Evolutionary conservation across 1,140 invertebrate genomes (phyloP).

Genomic region (Macrocentrus cingulum): DNA sequence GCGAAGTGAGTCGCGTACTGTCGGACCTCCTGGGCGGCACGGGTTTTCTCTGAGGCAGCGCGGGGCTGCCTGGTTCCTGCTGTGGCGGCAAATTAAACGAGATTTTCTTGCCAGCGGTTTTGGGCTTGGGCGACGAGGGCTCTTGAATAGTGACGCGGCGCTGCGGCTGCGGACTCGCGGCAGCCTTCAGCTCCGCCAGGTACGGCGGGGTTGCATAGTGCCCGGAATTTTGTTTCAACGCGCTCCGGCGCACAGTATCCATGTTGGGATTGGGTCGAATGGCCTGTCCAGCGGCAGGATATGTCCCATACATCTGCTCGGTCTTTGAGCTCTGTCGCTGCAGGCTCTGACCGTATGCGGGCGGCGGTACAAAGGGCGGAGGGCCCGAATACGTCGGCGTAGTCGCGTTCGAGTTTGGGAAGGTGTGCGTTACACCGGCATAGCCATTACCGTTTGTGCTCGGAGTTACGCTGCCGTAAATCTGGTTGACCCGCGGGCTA

Average conservation of each 20-base stretch:
- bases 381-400: conserved; percentile 46
- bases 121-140: conserved; percentile 55
- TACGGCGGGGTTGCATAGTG: conserved; percentile 53
- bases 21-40: conserved; percentile 73
- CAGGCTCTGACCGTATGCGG: conserved; percentile 47
- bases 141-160: conserved; percentile 59
- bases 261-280: conserved; percentile 49
- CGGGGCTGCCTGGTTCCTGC: conserved; percentile 56
- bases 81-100: conserved; percentile 59
- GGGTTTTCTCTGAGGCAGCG: conserved; percentile 59
- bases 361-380: conserved; percentile 57
- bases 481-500: conserved; percentile 25
- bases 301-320: conserved; percentile 38
- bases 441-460: conserved; percentile 27
- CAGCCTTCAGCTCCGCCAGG: conserved; percentile 51
- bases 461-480: conserved; percentile 20
- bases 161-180: conserved; percentile 56
- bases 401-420: conserved; percentile 42
- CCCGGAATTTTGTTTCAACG: conserved; percentile 47
- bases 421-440: conserved; percentile 29
- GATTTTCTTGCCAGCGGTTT: conserved; percentile 58
- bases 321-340: conserved; percentile 42
- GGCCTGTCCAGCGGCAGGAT: conserved; percentile 31
- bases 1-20: conserved; percentile 70
- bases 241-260: conserved; percentile 52